Conservation (phyloP, 2,113 vertebrate genomes). For the Pleuronectes platessa region DNA sequence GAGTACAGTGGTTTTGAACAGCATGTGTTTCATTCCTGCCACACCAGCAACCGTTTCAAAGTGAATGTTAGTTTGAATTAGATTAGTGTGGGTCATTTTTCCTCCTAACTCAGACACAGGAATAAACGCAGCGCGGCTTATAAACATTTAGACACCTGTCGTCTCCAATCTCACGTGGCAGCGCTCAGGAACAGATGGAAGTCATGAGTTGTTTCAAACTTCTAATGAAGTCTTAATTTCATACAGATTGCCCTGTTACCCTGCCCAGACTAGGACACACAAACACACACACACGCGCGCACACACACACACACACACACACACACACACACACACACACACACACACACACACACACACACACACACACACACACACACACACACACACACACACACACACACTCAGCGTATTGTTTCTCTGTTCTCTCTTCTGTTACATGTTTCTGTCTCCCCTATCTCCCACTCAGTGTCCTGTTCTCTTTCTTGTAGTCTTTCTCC, state of each 20-base stretch:
- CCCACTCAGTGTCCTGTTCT: constrained; percentile 11
- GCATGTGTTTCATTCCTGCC: constrained; percentile 62
- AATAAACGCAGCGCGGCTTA: constrained; percentile 77
- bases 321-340: neutral
- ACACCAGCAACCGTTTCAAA: constrained; percentile 67
- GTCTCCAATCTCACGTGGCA: constrained; percentile 74
- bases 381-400: constrained; percentile 19
- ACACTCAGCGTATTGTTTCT: constrained; percentile 24
- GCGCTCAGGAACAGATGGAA: constrained; percentile 78
- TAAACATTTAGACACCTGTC: constrained; percentile 87
- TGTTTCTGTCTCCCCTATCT: constrained; percentile 33
- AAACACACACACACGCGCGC: constrained; percentile 15
- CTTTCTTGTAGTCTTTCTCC: neutral
- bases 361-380: too few species aligned
- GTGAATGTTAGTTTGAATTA: constrained; percentile 81
- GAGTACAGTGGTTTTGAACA: constrained; percentile 56
- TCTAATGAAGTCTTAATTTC: constrained; percentile 76
- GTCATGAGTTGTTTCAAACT: constrained; percentile 70
- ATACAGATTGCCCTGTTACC: constrained; percentile 71
- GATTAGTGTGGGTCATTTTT: constrained; percentile 79
- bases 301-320: neutral
- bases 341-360: neutral
- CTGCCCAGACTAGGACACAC: constrained; percentile 18
- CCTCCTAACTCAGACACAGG: constrained; percentile 70
- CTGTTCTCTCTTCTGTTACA: constrained; percentile 16